Evolutionary conservation across 2,888 invertebrate genomes (phyloP).

Genomic region (Corbicula japonica): DNA sequence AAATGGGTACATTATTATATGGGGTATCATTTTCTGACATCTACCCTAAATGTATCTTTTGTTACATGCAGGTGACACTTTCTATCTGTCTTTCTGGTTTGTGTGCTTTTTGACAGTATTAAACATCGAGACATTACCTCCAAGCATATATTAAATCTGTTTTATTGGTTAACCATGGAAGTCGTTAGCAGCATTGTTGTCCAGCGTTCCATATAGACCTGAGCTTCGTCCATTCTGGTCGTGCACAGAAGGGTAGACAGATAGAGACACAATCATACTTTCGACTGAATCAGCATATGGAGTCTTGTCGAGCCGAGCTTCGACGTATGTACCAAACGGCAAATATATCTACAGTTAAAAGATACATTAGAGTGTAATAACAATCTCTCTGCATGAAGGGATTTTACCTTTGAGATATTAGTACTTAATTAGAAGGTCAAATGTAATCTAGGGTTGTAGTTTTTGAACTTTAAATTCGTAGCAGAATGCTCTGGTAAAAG

Average conservation of each 20-base stretch:
- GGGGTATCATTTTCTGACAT: too few species aligned
- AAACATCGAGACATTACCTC: constrained; percentile 3
- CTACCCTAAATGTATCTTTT: too few species aligned
- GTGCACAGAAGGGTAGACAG: constrained; percentile 18
- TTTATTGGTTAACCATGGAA: background rate
- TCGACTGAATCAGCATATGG: constrained; percentile 7
- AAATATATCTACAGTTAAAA: constrained; percentile 20
- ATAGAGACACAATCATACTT: constrained; percentile 29
- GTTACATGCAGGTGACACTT: too few species aligned
- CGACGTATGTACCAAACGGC: constrained; percentile 18
- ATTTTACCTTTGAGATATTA: too few species aligned
- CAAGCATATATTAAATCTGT: constrained; percentile 17
- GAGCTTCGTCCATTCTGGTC: constrained; percentile 15
- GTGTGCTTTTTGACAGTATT: too few species aligned
- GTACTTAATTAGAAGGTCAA: too few species aligned
- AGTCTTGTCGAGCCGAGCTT: constrained; percentile 14
- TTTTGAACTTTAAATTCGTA: too few species aligned
- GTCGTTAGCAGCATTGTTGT: constrained; percentile 16
- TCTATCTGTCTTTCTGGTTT: too few species aligned
- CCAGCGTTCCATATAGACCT: constrained; percentile 31
- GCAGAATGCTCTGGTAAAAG: too few species aligned
- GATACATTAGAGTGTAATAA: background rate
- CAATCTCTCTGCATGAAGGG: too few species aligned
- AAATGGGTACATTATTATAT: too few species aligned
- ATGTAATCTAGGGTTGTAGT: too few species aligned